Conservation (phyloP, 2,113 vertebrate species). For the Corythornis madagascariensis region DNA sequence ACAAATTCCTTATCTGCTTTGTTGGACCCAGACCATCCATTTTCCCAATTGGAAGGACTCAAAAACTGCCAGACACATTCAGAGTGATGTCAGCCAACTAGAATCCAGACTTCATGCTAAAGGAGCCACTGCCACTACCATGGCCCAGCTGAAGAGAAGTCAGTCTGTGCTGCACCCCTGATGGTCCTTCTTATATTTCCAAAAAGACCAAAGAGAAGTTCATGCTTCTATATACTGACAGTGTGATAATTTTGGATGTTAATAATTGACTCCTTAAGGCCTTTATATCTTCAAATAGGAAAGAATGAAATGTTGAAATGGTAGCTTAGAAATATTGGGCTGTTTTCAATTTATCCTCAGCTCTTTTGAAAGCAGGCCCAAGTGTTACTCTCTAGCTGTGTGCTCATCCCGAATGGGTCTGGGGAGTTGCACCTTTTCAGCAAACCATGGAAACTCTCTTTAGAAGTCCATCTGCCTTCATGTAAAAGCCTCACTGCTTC, state of each 20-base stretch:
- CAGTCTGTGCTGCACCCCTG: background rate
- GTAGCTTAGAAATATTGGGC: background rate
- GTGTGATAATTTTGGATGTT: background rate
- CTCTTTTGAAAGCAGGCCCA: background rate
- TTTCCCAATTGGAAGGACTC: background rate
- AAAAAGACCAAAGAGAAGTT: background rate
- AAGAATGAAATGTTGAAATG: background rate
- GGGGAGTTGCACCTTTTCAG: background rate
- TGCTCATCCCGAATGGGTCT: background rate
- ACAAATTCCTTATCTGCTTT: background rate
- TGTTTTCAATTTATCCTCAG: background rate
- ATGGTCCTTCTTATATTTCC: background rate
- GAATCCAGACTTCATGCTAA: background rate
- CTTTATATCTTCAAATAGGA: background rate
- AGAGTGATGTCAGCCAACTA: rapidly evolving
- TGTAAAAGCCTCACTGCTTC: rapidly evolving
- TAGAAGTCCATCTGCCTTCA: background rate
- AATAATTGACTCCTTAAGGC: background rate
- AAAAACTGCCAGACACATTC: background rate
- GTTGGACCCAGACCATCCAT: too few relatives aligned
- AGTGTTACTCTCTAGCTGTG: background rate
- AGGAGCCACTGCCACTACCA: background rate
- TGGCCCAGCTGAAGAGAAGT: background rate
- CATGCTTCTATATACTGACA: background rate
- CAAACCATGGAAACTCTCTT: background rate